Conservation (phyloP, 2,113 vertebrate species). For the Ovis canadensis region DNA sequence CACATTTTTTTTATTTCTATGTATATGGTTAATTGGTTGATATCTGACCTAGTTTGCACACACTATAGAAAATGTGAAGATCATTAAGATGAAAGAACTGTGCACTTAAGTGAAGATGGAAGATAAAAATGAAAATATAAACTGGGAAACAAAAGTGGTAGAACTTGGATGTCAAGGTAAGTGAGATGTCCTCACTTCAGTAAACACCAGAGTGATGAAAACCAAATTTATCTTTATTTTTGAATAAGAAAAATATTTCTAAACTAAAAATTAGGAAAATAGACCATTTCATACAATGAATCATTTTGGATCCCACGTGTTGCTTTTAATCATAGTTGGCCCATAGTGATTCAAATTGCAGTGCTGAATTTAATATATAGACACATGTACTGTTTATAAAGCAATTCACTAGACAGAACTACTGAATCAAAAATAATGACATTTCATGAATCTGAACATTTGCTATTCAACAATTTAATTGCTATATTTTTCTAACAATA, state of each 20-base stretch:
- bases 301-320: background rate
- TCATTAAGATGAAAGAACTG: background rate
- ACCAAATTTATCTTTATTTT: background rate
- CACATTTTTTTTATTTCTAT: background rate
- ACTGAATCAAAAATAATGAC: background rate
- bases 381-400: background rate
- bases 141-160: background rate
- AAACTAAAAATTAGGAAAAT: background rate
- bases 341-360: background rate
- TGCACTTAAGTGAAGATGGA: background rate
- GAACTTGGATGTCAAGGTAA: background rate
- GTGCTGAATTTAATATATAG: background rate
- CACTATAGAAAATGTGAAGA: background rate
- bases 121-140: background rate
- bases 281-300: background rate
- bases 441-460: background rate
- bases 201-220: background rate
- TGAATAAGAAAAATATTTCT: background rate
- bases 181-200: background rate
- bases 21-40: background rate
- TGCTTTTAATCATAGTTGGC: background rate
- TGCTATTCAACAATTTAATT: background rate
- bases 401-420: background rate
- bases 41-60: background rate
- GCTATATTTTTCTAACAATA: background rate